Percentiles rank a stretch among this genome's conserved stretches.
phyloP scores from a whole-genome alignment of 2,797 vertebrate species.

The Selene dorsalis region DNA sequence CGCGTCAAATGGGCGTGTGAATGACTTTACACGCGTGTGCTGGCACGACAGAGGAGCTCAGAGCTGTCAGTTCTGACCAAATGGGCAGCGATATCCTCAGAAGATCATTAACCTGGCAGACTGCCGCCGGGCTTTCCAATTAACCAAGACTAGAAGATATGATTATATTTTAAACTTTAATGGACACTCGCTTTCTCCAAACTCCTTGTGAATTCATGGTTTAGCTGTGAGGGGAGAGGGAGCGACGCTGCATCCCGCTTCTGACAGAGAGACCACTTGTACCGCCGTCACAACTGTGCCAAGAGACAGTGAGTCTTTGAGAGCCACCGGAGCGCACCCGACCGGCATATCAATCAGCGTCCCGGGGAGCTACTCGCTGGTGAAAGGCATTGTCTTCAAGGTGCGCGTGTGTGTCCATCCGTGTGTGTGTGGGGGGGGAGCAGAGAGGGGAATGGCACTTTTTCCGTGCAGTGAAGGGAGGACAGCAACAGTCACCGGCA shows the following conservation, averaged over 20 bases:
- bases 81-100: constrained; percentile 15
- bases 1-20: constrained; percentile 70
- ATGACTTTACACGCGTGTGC: constrained; percentile 66
- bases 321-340: constrained; percentile 80
- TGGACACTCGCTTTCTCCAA: constrained; percentile 29
- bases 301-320: constrained; percentile 86
- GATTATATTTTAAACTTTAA: constrained; percentile 64
- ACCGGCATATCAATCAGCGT: constrained; percentile 86
- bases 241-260: constrained; percentile 56
- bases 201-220: constrained; percentile 54
- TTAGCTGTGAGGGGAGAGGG: constrained; percentile 52
- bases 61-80: constrained; percentile 37
- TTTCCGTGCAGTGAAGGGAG: constrained; percentile 51
- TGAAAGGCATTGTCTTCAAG: constrained; percentile 52
- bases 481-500: constrained; percentile 58
- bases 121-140: constrained; percentile 12
- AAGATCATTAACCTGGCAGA: constrained; percentile 28
- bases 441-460: constrained; percentile 64
- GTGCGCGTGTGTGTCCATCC: constrained; percentile 7
- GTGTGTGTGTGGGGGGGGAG: not conserved
- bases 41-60: constrained; percentile 26
- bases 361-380: constrained; percentile 58
- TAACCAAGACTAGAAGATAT: not conserved
- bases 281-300: constrained; percentile 78
- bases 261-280: constrained; percentile 82